phyloP scores from a whole-genome alignment of 2,113 vertebrate genomes.

The Oreochromis spilurus region DNA sequence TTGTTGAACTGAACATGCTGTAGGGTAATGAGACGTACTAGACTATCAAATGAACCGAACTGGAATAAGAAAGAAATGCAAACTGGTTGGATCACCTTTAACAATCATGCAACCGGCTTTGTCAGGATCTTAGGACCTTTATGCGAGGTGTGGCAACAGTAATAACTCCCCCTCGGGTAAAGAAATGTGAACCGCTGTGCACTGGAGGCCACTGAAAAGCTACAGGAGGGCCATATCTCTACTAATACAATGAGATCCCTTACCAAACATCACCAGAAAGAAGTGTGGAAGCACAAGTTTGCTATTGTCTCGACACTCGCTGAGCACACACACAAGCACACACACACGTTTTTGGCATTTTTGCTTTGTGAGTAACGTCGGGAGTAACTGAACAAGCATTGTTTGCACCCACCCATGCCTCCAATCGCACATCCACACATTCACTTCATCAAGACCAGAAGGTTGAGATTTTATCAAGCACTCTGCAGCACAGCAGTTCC shows the following conservation, averaged over 20 bases:
- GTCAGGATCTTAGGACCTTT: background rate
- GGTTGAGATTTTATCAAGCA: background rate
- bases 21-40: background rate
- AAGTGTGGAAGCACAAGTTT: background rate
- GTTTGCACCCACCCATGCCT: background rate
- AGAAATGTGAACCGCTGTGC: constrained; percentile 15
- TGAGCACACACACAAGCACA: background rate
- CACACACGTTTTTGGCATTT: constrained; percentile 17
- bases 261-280: background rate
- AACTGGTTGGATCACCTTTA: constrained; percentile 11
- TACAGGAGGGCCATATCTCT: background rate
- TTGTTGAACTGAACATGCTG: background rate
- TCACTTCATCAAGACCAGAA: background rate
- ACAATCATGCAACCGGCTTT: background rate
- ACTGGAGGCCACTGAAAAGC: background rate
- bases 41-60: background rate
- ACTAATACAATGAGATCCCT: background rate
- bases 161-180: background rate
- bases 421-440: background rate
- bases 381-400: constrained; percentile 24
- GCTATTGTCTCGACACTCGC: background rate
- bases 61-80: background rate
- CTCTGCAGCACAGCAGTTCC: background rate
- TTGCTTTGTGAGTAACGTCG: constrained; percentile 20
- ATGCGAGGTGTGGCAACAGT: background rate